These are phyloP conservation scores for Battus philenor DNA, from an alignment of 1,140 invertebrate species.

Conservation along the genomic window DNA sequence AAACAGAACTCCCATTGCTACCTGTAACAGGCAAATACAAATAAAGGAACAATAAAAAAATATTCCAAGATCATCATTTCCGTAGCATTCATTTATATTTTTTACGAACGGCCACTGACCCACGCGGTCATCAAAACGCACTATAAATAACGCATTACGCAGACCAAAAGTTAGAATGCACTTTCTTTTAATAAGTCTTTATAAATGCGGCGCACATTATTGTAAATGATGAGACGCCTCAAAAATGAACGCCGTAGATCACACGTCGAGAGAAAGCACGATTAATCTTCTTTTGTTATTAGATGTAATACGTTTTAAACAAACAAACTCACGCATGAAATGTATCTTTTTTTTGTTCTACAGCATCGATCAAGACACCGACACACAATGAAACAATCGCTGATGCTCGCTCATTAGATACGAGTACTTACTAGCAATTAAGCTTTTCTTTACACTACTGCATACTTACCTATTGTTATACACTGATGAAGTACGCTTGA, in stretches of 20 bases:
- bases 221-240: constrained; percentile 40
- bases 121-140: neutral
- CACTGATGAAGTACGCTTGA: too few relatives aligned
- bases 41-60: too few relatives aligned
- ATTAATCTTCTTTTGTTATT: constrained; percentile 63
- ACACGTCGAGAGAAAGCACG: constrained; percentile 47
- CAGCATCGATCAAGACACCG: constrained; percentile 3
- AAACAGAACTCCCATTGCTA: too few relatives aligned
- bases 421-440: neutral
- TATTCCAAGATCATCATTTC: too few relatives aligned
- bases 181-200: constrained; percentile 51
- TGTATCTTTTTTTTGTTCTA: constrained; percentile 27
- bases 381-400: neutral
- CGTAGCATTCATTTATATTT: too few relatives aligned
- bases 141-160: constrained; percentile 27
- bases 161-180: constrained; percentile 39
- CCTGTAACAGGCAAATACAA: too few relatives aligned
- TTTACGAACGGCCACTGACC: too few relatives aligned
- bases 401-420: neutral
- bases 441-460: too few relatives aligned
- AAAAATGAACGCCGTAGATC: constrained; percentile 44
- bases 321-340: constrained; percentile 43
- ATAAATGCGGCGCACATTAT: constrained; percentile 27
- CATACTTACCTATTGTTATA: too few relatives aligned
- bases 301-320: constrained; percentile 39